phyloP scores from a whole-genome alignment of 2,797 vertebrate genomes.

The Botia almorhae region DNA sequence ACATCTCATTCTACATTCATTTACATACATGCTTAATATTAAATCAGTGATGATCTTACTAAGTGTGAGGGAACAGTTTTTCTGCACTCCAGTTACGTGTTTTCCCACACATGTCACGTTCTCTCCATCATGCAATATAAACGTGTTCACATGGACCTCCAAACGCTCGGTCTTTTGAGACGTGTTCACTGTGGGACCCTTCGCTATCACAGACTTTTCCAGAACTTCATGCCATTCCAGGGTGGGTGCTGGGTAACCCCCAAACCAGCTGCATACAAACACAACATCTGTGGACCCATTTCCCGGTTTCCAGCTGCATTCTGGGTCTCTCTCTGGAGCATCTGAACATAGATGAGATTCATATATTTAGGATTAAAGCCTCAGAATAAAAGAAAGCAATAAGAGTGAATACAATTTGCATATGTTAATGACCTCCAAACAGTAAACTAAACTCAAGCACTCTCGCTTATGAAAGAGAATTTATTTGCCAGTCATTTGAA shows the following conservation, averaged over 20 bases:
- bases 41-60: conserved; percentile 72
- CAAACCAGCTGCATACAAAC: conserved; percentile 85
- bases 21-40: too few species aligned
- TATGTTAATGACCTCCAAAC: too few species aligned
- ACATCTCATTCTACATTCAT: too few species aligned
- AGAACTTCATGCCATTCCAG: conserved; percentile 76
- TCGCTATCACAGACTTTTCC: background rate
- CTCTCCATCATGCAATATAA: conserved; percentile 72
- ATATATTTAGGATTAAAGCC: too few species aligned
- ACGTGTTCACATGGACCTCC: conserved; percentile 74
- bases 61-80: conserved; percentile 78
- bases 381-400: too few species aligned
- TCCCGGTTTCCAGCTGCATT: conserved; percentile 74
- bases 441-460: background rate
- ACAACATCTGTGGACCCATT: conserved; percentile 60
- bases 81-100: conserved; percentile 66
- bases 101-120: conserved; percentile 79
- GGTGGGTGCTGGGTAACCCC: conserved; percentile 82
- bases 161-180: conserved; percentile 65
- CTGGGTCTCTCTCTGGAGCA: conserved; percentile 71
- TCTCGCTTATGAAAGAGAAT: background rate
- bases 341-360: conserved; percentile 68
- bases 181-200: background rate
- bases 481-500: background rate
- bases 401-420: too few species aligned